These are phyloP conservation scores for Synanthedon andrenaeformis DNA, from an alignment of 2,888 invertebrate species.

Conservation along the genomic window DNA sequence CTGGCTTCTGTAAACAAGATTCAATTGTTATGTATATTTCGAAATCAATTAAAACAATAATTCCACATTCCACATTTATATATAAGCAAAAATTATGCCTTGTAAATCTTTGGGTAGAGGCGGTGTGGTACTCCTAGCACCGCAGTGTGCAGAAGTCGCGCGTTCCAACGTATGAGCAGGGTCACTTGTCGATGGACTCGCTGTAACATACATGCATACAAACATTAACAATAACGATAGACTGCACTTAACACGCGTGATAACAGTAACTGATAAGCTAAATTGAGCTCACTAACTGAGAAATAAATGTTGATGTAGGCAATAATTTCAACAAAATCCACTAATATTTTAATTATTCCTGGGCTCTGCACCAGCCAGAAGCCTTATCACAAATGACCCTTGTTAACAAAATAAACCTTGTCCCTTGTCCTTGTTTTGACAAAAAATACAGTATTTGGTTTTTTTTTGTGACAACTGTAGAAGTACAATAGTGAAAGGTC, in stretches of 20 bases:
- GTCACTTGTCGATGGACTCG: slow-evolving; percentile 38
- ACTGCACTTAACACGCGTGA: slow-evolving; percentile 45
- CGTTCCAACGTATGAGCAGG: slow-evolving; percentile 32
- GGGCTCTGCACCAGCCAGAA: neutral
- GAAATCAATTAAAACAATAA: neutral
- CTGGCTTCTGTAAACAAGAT: slow-evolving; percentile 41
- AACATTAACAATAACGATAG: slow-evolving; percentile 44
- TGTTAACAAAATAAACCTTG: no score
- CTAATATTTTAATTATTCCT: neutral
- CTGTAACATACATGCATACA: slow-evolving; percentile 35
- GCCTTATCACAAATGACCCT: no score
- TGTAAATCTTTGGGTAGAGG: slow-evolving; percentile 47
- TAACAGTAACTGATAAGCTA: slow-evolving; percentile 45
- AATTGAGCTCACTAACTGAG: neutral
- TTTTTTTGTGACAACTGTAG: no score
- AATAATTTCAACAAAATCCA: slow-evolving; percentile 4
- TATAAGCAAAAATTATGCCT: slow-evolving; percentile 24
- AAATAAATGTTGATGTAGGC: slow-evolving; percentile 6
- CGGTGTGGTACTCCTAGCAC: slow-evolving; percentile 36
- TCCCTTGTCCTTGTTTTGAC: no score
- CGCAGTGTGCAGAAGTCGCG: slow-evolving; percentile 30
- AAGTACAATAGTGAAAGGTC: no score
- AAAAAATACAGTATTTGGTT: no score
- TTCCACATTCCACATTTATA: neutral
- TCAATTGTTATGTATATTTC: neutral